These are phyloP conservation scores for Spheniscus humboldti DNA, from an alignment of 2,797 vertebrate genomes.

Conservation along the genomic window DNA sequence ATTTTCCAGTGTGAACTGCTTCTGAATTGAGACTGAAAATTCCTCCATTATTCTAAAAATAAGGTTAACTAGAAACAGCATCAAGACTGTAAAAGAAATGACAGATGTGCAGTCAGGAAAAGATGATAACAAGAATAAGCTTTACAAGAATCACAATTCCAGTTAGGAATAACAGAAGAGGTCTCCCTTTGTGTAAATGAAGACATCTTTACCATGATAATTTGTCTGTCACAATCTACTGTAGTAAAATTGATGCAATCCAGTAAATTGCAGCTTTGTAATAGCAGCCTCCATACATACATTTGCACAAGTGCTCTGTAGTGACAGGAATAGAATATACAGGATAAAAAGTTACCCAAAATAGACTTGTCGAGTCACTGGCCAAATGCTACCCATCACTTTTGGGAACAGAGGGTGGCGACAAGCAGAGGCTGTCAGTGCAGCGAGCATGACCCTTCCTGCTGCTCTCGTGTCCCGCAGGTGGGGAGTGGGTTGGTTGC, in stretches of 20 bases:
- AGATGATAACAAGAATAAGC: conserved; percentile 23
- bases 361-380: not conserved
- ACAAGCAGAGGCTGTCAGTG: not conserved
- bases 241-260: conserved; percentile 25
- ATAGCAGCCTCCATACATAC: not conserved
- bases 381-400: not conserved
- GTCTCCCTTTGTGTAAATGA: conserved; percentile 25
- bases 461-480: not conserved
- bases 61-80: conserved; percentile 35
- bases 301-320: not conserved
- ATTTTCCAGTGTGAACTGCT: conserved; percentile 23
- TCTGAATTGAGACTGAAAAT: conserved; percentile 15
- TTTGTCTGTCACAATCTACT: conserved; percentile 34
- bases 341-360: not conserved
- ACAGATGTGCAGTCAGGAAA: conserved; percentile 19
- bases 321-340: not conserved
- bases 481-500: not conserved
- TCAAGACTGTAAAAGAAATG: conserved; percentile 12
- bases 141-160: not conserved
- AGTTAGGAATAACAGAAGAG: not conserved
- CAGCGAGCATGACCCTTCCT: not conserved
- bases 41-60: conserved; percentile 56
- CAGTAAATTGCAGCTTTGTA: conserved; percentile 24
- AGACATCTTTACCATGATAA: not conserved
- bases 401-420: not conserved